phyloP scores from a whole-genome alignment of 64 coral and sea anemone genomes.

The Porites lutea region DNA sequence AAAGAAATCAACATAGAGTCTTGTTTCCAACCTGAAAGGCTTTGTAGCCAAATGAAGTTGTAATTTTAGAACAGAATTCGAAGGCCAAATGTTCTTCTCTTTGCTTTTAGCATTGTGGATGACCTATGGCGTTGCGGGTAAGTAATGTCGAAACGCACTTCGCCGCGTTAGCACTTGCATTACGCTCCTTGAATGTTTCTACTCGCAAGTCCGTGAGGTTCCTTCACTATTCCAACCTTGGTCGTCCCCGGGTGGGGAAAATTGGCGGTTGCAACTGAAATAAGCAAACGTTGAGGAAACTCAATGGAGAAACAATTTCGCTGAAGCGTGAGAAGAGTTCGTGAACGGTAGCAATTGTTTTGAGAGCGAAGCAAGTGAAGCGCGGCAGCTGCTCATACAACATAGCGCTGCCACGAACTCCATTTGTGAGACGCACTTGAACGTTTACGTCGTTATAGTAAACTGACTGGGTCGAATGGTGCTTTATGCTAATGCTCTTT shows the following conservation, averaged over 20 bases:
- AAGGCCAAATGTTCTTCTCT: conserved; percentile 54
- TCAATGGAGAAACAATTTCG: conserved; percentile 7
- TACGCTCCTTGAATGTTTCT: conserved; percentile 4
- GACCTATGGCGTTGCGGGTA: conserved; percentile 37
- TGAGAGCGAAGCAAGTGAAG: conserved; percentile 42
- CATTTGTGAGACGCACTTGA: conserved; percentile 35
- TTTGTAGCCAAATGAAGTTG: conserved; percentile 32
- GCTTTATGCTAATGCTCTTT: conserved; percentile 56
- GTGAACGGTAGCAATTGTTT: conserved; percentile 40
- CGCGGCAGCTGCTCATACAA: conserved; percentile 53
- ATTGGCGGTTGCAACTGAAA: conserved; percentile 3
- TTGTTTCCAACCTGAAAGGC: conserved; percentile 32
- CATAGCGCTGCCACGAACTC: conserved; percentile 4
- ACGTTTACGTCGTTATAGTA: conserved; percentile 27
- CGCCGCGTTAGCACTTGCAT: conserved; percentile 34
- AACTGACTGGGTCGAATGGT: conserved; percentile 29
- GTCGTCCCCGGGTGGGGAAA: conserved; percentile 27
- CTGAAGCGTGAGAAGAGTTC: conserved; percentile 21
- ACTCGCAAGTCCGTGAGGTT: neutral
- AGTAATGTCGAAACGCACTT: conserved; percentile 23
- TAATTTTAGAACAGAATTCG: conserved; percentile 45
- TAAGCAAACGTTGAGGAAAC: neutral
- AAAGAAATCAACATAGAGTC: conserved; percentile 48
- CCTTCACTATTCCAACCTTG: neutral
- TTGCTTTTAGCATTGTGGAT: conserved; percentile 48